phyloP scores from a whole-genome alignment of 2,113 vertebrate genomes.

The Pica pica region DNA sequence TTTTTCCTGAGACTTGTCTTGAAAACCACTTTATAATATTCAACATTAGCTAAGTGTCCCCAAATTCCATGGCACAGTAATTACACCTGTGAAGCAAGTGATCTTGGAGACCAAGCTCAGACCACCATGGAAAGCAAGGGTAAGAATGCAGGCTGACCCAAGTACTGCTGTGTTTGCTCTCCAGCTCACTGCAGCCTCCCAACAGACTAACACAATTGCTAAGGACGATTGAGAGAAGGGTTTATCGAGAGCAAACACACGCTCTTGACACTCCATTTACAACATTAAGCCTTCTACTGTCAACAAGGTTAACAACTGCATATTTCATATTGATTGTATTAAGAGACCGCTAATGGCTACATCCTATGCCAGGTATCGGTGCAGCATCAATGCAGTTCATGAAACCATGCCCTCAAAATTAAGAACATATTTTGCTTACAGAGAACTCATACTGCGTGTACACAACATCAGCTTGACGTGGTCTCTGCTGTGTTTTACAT shows the following conservation, averaged over 20 bases:
- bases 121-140: background rate
- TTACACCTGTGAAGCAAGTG: background rate
- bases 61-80: background rate
- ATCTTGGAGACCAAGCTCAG: background rate
- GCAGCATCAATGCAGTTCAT: accelerated
- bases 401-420: background rate
- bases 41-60: background rate
- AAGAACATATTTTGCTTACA: background rate
- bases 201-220: background rate
- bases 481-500: background rate
- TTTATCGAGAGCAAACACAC: background rate
- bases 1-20: background rate
- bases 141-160: background rate
- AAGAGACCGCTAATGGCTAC: background rate
- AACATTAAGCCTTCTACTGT: background rate
- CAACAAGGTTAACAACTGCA: background rate
- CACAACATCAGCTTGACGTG: accelerated
- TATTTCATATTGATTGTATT: background rate
- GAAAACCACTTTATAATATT: background rate
- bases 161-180: background rate
- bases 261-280: background rate
- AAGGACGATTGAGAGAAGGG: background rate
- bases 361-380: background rate
- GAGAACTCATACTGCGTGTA: accelerated
- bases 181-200: background rate